Base-by-base conservation (phyloP, 1,140 invertebrate species). In the Drosophila saltans region DNA sequence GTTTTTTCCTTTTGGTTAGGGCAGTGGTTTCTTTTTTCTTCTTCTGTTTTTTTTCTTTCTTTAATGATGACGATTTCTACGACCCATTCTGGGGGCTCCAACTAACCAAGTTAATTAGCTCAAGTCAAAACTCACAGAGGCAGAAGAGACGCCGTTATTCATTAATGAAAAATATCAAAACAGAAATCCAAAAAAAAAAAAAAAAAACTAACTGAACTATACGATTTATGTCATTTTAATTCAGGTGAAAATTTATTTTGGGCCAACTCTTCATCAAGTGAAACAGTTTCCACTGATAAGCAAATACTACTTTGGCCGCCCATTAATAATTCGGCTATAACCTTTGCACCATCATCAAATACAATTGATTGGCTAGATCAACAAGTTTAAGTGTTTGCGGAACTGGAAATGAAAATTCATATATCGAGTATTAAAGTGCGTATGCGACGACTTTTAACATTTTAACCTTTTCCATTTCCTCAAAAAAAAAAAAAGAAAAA, bases 91-190 rank as follows among this genome's bases (percentile, higher is more conserved):
- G 52, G 65, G 39, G 21, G 26, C 41, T 21, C n/a, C 72, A 52
- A 52, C 45, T 52, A 52, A 68, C 76, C 57, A 59, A 39, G 43
- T 76, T 88, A 88, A 88, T 88, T 89, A 79, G 68, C 43, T 63
- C 65, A 67, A 59, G 61, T 80, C 57, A 41, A 57, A 28, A 55
- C 40, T 16, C 45, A 28, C 39, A 41, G 28, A 16, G 45, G 21
- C 45, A 52, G 21, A 2, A 48, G 7, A 24, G 45, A 52, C 45
- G 63, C 83, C 84, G 83, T 83, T 88, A 89, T 70, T 74, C 84
- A 72, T 83, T 88, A 88, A 89, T 77, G 80, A 83, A 72, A 57
- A 70, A 55, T 55, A 69, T 69, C 65, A 65, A 69, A 79, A 79
- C 65, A 66, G 72, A 85, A 76, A 81, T 66, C 62, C 26, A 30